phyloP scores from a whole-genome alignment of 2,113 vertebrate genomes.

The Scopus umbretta region DNA sequence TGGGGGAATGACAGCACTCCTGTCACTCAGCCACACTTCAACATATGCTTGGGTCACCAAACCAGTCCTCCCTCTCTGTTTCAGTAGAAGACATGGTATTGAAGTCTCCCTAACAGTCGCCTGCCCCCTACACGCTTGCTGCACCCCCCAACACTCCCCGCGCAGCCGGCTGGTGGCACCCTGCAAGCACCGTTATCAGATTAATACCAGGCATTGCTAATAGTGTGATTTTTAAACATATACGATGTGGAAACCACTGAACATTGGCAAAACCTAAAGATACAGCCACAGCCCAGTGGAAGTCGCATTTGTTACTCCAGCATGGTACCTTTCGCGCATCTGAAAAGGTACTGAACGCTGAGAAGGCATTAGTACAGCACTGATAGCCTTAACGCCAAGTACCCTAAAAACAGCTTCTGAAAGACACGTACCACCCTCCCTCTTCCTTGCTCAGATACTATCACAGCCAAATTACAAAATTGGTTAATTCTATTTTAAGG shows the following conservation, averaged over 20 bases:
- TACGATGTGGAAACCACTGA: not conserved
- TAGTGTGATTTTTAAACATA: not conserved
- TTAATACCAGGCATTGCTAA: not conserved
- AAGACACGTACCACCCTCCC: not conserved
- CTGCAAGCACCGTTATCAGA: not conserved
- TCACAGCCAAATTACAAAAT: conserved; percentile 24
- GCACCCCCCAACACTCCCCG: too few species aligned
- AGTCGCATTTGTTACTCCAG: not conserved
- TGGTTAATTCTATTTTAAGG: conserved; percentile 32
- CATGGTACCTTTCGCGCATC: rapidly evolving
- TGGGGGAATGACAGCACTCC: not conserved
- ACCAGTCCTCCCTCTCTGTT: not conserved
- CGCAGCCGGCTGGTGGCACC: rapidly evolving
- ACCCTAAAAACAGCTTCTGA: not conserved
- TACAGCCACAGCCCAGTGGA: not conserved
- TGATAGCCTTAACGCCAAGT: not conserved
- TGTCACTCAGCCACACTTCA: not conserved
- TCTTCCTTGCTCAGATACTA: not conserved
- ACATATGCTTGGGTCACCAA: not conserved
- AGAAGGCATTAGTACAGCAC: not conserved
- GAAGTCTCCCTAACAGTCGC: not conserved
- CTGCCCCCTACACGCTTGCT: rapidly evolving
- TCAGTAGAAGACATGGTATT: not conserved
- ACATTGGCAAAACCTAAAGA: not conserved
- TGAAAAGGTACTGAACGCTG: not conserved